Base-by-base conservation (phyloP, 2,888 invertebrate species). In the Thymelicus sylvestris region DNA sequence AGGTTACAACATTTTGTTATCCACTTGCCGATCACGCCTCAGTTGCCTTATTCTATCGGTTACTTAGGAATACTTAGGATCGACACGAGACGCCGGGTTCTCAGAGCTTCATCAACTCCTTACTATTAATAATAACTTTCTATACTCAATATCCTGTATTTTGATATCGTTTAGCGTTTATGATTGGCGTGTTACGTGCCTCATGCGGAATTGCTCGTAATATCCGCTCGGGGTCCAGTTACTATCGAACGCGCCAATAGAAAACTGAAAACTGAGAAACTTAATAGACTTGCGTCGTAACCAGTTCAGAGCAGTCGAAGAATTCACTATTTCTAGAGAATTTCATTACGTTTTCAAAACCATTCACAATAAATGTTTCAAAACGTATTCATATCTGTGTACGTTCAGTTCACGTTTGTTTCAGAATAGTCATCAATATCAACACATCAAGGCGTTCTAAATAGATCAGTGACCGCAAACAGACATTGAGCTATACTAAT, bases 121-220 rank as follows among this genome's bases (percentile, higher is more conserved):
- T 55, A 55, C 7, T 55, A 55, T 55, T 55, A 19, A 55, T 55
- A 12, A 55, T 55, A 55, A 55, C 12, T 55, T 55, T 55, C 55
- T 55, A 55, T 19, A 24, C 55, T 55, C 24, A 55, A 55, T 55
- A 55, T 84, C 83, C 80, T 82, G 83, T 84, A 85, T 81, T 81
- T 86, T 89, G 90, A 88, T 82, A 76, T 80, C 79, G 76, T 90
- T 91, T 92, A 90, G 88, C 88, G 89, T 90, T 90, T 88, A 92
- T 92, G 92, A 92, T 80, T 79, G 82, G 80, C 82, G 81, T 87
- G 89, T 89, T 89, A 87, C 83, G 86, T 82, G 80, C 80, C 81
- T 80, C 80, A 78, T 57, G 71, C 61, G 50, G 50, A 69, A 60
- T 61, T 66, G 75, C 78, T 79, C 72, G 74, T 66, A 84, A 84